These are phyloP conservation scores for Anas platyrhynchos DNA, from an alignment of 2,113 vertebrate species.

Conservation along the genomic window DNA sequence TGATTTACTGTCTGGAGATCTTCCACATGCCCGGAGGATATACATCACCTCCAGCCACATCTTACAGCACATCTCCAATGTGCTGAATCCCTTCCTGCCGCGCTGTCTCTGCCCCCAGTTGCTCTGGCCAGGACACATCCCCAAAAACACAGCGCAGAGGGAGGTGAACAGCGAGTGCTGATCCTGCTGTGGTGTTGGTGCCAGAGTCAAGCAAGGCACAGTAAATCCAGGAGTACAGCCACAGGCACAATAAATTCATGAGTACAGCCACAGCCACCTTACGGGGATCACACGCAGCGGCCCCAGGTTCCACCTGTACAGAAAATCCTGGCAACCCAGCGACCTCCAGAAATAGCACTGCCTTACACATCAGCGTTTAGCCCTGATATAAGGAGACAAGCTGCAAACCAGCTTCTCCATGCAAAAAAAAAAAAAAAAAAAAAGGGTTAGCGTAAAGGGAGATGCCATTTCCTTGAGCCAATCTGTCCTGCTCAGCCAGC, in stretches of 20 bases:
- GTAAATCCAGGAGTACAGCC: not conserved
- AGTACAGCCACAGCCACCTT: not conserved
- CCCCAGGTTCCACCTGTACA: too few relatives aligned
- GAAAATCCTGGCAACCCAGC: too few relatives aligned
- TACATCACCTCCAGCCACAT: not conserved
- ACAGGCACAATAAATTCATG: not conserved
- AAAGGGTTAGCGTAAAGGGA: not conserved
- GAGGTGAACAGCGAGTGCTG: not conserved
- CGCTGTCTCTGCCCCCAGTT: not conserved
- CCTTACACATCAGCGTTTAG: not conserved
- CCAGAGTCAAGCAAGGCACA: not conserved
- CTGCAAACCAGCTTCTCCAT: not conserved
- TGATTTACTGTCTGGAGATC: not conserved
- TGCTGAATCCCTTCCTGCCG: accelerated
- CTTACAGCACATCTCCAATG: not conserved
- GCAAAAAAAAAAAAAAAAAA: not conserved
- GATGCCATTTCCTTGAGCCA: not conserved
- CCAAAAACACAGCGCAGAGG: not conserved
- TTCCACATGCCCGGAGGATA: not conserved
- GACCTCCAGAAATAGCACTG: too few relatives aligned
- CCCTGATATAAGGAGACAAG: not conserved
- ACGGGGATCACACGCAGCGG: too few relatives aligned
- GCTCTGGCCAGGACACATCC: not conserved
- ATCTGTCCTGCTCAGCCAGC: not conserved
- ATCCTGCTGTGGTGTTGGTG: not conserved